Evolutionary conservation across 2,888 invertebrate species (phyloP), one percentile per base, ranked within the genome.

Genomic region (Isoperla grammatica): DNA sequence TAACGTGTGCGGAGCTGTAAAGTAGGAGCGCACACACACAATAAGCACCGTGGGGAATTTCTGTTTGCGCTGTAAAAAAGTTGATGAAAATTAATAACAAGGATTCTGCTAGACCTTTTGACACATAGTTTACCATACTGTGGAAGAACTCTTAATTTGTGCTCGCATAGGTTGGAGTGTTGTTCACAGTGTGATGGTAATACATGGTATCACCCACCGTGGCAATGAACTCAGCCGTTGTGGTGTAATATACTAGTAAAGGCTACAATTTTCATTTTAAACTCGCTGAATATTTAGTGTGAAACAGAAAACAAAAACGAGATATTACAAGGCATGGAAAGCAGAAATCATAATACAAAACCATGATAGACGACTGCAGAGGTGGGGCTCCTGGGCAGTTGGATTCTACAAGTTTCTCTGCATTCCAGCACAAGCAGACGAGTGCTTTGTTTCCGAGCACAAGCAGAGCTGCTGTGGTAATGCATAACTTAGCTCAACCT

Each of bases 41-140:
- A 29, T 29, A 29, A 29, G 29, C 29, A 29, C 29, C 8, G 29
- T 29, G 29, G 29, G 29, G 29, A 29, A 29, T 29, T 29, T 29
- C 29, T 29, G 29, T 29, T 29, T 29, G 29, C 29, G 29, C 29
- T 29, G 29, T 29, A 49, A 35, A 35, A 13, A 9, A 9, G 29
- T 49, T 49, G 49, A 49, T 49, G 49, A 49, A 49, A 49, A 49
- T 49, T 49, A 49, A 49, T 35, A 49, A 49, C 49, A 9, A 9
- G 29, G 49, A 23, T 49, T 46, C 20, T 19, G 29, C 49, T 29
- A 23, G 22, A 29, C 35, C 49, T 49, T 29, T 29, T 35, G 49
- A 49, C 49, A 49, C 13, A 49, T 49, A n/a, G 15, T 49, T 49
- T 29, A 29, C 5, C 29, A 29, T 29, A 29, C 29, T 29, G 29